Evolutionary conservation across 2,888 invertebrate species (phyloP).

Genomic region (Frankliniella intonsa): DNA sequence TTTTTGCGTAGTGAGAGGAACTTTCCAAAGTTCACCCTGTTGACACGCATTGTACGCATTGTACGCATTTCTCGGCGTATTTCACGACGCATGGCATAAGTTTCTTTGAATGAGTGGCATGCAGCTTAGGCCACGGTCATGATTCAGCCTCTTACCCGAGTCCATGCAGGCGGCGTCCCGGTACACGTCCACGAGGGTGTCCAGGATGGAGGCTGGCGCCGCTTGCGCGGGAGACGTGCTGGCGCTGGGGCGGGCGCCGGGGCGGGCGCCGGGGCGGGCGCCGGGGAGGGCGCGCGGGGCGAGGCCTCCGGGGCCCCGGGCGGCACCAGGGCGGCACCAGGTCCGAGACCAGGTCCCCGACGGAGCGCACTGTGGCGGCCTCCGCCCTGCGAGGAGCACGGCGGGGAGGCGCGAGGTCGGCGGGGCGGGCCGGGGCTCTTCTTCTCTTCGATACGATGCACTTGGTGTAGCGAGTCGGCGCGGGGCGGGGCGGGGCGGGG

Average conservation of each 20-base stretch:
- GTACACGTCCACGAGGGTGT: constrained; percentile 19
- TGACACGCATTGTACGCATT: too few species aligned
- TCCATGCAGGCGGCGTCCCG: constrained; percentile 25
- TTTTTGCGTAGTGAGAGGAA: too few species aligned
- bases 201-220: background rate
- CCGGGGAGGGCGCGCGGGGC: background rate
- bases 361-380: background rate
- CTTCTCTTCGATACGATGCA: background rate
- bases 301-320: background rate
- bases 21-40: too few species aligned
- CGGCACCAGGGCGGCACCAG: background rate
- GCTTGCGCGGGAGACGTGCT: background rate
- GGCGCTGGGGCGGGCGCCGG: background rate
- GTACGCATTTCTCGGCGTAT: too few species aligned
- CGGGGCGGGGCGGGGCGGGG: background rate
- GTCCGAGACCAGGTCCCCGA: background rate
- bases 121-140: too few species aligned
- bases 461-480: background rate
- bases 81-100: too few species aligned
- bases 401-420: background rate
- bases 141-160: background rate
- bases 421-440: background rate
- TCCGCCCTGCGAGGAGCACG: background rate
- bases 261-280: background rate
- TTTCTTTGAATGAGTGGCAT: too few species aligned